Percentiles rank a stretch among this genome's conserved stretches.
Conservation (phyloP, 2,797 vertebrate genomes). For the Gadopsis bispinosus region DNA sequence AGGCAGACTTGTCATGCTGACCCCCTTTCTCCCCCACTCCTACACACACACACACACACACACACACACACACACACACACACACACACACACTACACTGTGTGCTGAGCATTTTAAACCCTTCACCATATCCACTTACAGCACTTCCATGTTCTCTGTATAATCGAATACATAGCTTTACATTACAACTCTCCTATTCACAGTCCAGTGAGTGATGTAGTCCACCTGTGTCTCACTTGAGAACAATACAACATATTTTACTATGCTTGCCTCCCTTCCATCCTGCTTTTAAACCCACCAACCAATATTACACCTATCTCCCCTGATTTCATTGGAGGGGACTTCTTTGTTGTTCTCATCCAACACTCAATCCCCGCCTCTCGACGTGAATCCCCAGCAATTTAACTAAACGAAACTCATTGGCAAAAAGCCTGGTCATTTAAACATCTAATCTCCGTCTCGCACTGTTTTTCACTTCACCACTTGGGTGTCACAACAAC, state of each 20-base stretch:
- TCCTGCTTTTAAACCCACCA: neutral
- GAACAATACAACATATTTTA: neutral
- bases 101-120: slow-evolving; percentile 10
- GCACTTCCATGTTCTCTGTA: slow-evolving; percentile 7
- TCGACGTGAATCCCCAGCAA: neutral
- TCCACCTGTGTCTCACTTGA: neutral
- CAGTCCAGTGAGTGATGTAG: neutral
- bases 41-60: slow-evolving; percentile 34
- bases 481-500: neutral
- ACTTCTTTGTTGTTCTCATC: neutral
- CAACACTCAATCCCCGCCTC: neutral
- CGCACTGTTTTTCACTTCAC: slow-evolving; percentile 7
- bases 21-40: slow-evolving; percentile 41
- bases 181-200: neutral
- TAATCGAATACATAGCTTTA: neutral
- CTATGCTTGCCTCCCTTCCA: neutral
- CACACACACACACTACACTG: slow-evolving; percentile 40
- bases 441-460: neutral
- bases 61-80: slow-evolving; percentile 33
- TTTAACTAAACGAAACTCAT: slow-evolving; percentile 1
- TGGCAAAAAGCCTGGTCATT: neutral
- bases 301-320: neutral
- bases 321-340: neutral
- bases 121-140: slow-evolving; percentile 19
- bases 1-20: slow-evolving; percentile 66